phyloP scores from a whole-genome alignment of 2,113 vertebrate genomes.

The Apeltes quadracus region DNA sequence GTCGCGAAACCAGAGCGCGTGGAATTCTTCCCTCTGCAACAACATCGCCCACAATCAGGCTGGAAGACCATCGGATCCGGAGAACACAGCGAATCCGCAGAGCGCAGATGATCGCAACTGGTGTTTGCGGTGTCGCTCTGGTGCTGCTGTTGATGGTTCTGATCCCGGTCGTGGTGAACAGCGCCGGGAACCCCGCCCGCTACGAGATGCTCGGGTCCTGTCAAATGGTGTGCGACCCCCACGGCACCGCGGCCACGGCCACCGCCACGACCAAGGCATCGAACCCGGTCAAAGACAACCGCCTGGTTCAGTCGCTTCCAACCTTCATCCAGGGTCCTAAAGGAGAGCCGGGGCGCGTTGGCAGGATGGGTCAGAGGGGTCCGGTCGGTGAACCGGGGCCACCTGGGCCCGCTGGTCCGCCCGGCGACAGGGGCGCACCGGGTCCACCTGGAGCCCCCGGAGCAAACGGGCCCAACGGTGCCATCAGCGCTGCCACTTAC shows the following conservation, averaged over 20 bases:
- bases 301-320: conserved; percentile 91
- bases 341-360: conserved; percentile 89
- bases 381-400: conserved; percentile 88
- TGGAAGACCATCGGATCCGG: conserved; percentile 90
- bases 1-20: conserved; percentile 9
- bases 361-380: conserved; percentile 89
- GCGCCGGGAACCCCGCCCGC: conserved; percentile 89
- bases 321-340: conserved; percentile 94
- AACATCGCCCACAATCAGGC: conserved; percentile 89
- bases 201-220: conserved; percentile 98
- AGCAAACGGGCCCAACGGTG: conserved; percentile 84
- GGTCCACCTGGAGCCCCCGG: conserved; percentile 89
- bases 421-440: conserved; percentile 86
- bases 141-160: conserved; percentile 94
- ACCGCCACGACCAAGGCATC: conserved; percentile 86
- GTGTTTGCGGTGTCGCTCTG: conserved; percentile 95
- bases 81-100: conserved; percentile 91
- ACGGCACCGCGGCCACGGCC: conserved; percentile 87
- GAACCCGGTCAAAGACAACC: conserved; percentile 84
- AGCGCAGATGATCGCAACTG: conserved; percentile 93
- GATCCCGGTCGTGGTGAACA: conserved; percentile 96
- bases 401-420: conserved; percentile 88
- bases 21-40: conserved; percentile 76
- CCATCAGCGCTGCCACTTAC: conserved; percentile 95
- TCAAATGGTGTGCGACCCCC: conserved; percentile 97